A percentile compares a stretch with the other conserved stretches of the same genome.
These are phyloP conservation scores for Belonocnema kinseyi DNA, from an alignment of 1,140 invertebrate genomes.

Conservation along the genomic window DNA sequence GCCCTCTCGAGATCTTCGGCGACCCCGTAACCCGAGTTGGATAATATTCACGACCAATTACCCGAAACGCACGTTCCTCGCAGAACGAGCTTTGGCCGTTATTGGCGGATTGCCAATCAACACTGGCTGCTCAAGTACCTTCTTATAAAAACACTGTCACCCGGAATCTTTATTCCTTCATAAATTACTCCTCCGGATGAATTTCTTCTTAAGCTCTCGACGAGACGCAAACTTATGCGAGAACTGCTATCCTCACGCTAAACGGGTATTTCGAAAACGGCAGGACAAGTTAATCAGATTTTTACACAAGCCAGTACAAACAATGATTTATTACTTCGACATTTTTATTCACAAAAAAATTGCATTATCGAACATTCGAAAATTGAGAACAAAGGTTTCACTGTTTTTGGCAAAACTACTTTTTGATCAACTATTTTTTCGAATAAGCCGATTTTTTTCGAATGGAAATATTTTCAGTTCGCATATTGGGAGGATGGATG, in stretches of 20 bases:
- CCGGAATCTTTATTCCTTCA: constrained; percentile 19
- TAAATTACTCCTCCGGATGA: constrained; percentile 25
- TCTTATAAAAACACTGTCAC: constrained; percentile 29
- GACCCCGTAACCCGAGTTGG: constrained; percentile 44
- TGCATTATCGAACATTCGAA: no score
- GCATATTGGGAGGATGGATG: no score
- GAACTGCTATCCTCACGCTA: not conserved
- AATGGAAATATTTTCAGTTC: no score
- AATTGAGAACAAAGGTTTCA: no score
- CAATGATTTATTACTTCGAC: no score
- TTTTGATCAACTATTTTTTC: no score
- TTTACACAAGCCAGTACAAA: not conserved
- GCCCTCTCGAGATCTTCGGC: constrained; percentile 17
- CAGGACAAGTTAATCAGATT: not conserved
- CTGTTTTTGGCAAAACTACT: no score
- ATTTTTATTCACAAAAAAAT: no score
- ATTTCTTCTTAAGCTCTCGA: not conserved
- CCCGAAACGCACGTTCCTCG: constrained; percentile 60
- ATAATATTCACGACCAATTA: constrained; percentile 63
- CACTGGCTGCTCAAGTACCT: constrained; percentile 18
- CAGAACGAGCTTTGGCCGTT: constrained; percentile 41
- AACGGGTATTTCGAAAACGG: not conserved
- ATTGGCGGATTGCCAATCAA: constrained; percentile 58
- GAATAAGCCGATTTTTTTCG: no score
- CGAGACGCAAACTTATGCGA: not conserved